Evolutionary conservation across 2,888 invertebrate species (phyloP).

Genomic region (Dicranocentrus wangi): DNA sequence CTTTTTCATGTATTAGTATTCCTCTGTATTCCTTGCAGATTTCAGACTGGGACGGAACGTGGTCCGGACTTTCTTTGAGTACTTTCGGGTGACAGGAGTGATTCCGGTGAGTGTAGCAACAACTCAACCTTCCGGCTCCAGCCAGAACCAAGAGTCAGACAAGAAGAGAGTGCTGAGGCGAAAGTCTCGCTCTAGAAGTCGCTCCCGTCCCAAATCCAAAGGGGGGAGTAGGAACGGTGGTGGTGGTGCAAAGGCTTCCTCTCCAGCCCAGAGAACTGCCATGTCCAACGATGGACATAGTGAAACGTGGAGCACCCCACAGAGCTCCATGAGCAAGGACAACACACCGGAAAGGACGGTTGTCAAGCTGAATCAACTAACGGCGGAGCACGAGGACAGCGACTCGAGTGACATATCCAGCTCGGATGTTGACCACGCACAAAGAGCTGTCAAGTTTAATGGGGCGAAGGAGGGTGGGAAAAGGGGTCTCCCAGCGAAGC

Average conservation of each 20-base stretch:
- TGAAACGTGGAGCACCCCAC: conserved; percentile 42
- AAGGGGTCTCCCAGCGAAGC: not conserved
- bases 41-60: conserved; percentile 86
- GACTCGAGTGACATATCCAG: conserved; percentile 47
- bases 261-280: conserved; percentile 47
- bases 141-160: conserved; percentile 74
- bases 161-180: conserved; percentile 43
- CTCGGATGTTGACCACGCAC: conserved; percentile 47
- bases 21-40: conserved; percentile 80
- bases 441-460: conserved; percentile 43
- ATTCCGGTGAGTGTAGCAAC: conserved; percentile 77
- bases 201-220: conserved; percentile 58
- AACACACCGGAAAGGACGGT: conserved; percentile 66
- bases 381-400: conserved; percentile 56
- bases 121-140: conserved; percentile 74
- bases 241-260: conserved; percentile 27
- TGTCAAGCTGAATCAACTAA: conserved; percentile 67
- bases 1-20: no score
- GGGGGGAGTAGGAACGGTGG: no score
- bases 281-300: conserved; percentile 23
- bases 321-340: conserved; percentile 46
- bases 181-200: conserved; percentile 50
- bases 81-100: conserved; percentile 84
- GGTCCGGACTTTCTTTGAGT: conserved; percentile 85
- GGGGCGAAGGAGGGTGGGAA: not conserved